Conservation (phyloP, 2,888 invertebrate genomes). For the Agapostemon virescens region DNA sequence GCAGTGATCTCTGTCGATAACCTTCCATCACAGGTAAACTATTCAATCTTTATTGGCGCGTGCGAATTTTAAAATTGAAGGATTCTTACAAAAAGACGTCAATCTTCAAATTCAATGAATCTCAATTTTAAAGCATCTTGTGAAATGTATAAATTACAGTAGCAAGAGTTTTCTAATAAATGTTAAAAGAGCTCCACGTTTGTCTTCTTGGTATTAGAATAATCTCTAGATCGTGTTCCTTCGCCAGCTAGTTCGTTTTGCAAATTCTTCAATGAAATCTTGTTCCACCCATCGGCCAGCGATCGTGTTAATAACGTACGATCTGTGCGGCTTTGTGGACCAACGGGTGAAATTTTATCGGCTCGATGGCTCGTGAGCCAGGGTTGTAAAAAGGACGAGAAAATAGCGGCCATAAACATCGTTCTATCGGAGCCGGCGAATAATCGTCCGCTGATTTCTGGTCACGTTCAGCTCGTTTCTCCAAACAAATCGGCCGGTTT, state of each 20-base stretch:
- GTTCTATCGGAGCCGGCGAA: not conserved
- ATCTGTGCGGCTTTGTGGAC: not conserved
- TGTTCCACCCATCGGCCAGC: not conserved
- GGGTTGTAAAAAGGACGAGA: conserved; percentile 2
- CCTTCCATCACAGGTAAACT: no score
- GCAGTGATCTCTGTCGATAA: no score
- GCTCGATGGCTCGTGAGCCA: not conserved
- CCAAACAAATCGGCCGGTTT: conserved; percentile 4
- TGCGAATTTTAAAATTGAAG: no score
- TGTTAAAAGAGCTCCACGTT: not conserved
- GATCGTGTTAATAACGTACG: conserved; percentile 8
- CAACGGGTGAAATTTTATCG: conserved; percentile 11
- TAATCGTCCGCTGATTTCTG: conserved; percentile 6
- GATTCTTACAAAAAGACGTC: no score
- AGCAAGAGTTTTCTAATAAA: not conserved
- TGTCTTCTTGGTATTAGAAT: not conserved
- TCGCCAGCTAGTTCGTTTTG: not conserved
- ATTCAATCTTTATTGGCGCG: no score
- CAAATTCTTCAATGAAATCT: not conserved
- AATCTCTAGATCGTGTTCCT: not conserved
- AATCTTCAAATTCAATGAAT: no score
- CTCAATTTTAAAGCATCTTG: no score
- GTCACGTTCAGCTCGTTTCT: conserved; percentile 8
- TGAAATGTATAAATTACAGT: no score
- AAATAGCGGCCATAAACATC: not conserved